phyloP scores from a whole-genome alignment of 2,888 invertebrate genomes.

The Hecatera dysodea region DNA sequence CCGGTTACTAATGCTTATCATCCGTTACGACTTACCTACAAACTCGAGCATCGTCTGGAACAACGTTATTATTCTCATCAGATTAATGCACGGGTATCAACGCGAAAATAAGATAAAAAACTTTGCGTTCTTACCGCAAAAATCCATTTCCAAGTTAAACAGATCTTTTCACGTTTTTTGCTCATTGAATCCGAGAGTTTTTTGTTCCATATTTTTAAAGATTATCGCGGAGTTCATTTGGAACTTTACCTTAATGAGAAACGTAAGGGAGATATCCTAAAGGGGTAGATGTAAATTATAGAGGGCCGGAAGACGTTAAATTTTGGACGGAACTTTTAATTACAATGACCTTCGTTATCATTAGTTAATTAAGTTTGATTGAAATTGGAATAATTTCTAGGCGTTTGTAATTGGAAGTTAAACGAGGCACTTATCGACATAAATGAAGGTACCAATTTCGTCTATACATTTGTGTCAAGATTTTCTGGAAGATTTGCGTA shows the following conservation, averaged over 20 bases:
- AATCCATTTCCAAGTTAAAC: constrained; percentile 88
- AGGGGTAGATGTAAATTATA: constrained; percentile 70
- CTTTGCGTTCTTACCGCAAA: constrained; percentile 82
- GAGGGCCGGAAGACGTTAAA: constrained; percentile 55
- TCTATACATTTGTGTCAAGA: neutral
- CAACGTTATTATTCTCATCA: constrained; percentile 75
- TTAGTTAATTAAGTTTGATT: constrained; percentile 55
- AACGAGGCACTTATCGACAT: neutral
- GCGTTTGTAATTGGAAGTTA: constrained; percentile 26
- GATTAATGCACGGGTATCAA: constrained; percentile 82
- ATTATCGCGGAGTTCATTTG: constrained; percentile 73
- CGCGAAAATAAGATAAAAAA: constrained; percentile 77
- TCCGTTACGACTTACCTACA: constrained; percentile 26
- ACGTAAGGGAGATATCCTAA: constrained; percentile 55
- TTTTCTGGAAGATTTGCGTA: neutral
- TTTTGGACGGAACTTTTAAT: constrained; percentile 65
- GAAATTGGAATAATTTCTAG: constrained; percentile 42
- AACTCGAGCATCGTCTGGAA: constrained; percentile 20
- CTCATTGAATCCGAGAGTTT: constrained; percentile 78
- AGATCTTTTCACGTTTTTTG: constrained; percentile 83
- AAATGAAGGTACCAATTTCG: constrained; percentile 8
- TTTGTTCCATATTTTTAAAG: constrained; percentile 78
- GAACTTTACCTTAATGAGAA: constrained; percentile 73
- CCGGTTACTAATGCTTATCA: constrained; percentile 35
- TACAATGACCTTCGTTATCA: constrained; percentile 53